These are phyloP conservation scores for Psix sp. DNA, from an alignment of 1,140 invertebrate species.

Conservation along the genomic window DNA sequence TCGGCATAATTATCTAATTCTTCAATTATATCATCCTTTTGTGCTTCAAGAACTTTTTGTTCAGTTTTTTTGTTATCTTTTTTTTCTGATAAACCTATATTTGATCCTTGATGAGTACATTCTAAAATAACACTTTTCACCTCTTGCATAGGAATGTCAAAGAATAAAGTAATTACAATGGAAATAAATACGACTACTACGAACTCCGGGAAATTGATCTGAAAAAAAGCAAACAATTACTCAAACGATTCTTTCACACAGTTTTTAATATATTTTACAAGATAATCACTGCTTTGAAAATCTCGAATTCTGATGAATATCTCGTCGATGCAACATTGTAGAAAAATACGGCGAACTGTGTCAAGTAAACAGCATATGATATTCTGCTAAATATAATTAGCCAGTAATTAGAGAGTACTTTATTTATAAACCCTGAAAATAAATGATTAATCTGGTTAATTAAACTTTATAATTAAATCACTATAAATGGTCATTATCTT, in stretches of 20 bases:
- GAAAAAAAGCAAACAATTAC: conserved; percentile 55
- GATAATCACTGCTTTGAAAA: conserved; percentile 76
- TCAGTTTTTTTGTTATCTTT: conserved; percentile 11
- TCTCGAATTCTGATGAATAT: conserved; percentile 78
- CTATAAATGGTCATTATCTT: conserved; percentile 1
- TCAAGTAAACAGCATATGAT: conserved; percentile 86
- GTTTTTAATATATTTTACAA: conserved; percentile 9
- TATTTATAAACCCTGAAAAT: conserved; percentile 80
- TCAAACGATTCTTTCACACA: too few relatives aligned
- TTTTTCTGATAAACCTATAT: conserved; percentile 21
- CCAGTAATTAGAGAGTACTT: conserved; percentile 81
- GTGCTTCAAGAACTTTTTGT: not conserved
- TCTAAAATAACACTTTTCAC: conserved; percentile 76
- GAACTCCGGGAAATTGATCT: conserved; percentile 73
- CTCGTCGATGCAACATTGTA: conserved; percentile 79
- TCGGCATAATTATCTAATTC: conserved; percentile 43
- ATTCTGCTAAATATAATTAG: conserved; percentile 83
- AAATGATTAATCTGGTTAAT: conserved; percentile 17
- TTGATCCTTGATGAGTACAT: conserved; percentile 56
- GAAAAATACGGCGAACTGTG: conserved; percentile 83
- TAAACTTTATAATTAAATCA: conserved; percentile 7
- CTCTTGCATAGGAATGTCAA: conserved; percentile 79
- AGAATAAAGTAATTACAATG: conserved; percentile 74
- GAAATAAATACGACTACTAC: conserved; percentile 67
- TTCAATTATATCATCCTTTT: conserved; percentile 17